Conservation (phyloP, 2,888 invertebrate genomes). For the Agriotes lineatus region DNA sequence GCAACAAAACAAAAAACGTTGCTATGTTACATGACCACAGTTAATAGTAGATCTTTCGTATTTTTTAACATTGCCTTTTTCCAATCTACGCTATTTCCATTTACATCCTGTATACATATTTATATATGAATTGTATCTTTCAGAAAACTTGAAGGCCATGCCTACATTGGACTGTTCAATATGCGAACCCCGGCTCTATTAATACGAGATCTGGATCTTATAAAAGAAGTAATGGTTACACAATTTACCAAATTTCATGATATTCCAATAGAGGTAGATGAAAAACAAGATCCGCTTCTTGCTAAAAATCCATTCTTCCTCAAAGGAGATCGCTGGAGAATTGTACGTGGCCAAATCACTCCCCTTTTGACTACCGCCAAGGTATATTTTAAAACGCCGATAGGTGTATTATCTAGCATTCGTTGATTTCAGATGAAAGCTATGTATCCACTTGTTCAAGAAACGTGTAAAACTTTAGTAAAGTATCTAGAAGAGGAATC, state of each 20-base stretch:
- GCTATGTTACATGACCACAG: too few relatives aligned
- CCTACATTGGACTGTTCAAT: slow-evolving; percentile 60
- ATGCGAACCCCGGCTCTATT: slow-evolving; percentile 54
- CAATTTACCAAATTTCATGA: slow-evolving; percentile 60
- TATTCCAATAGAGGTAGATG: slow-evolving; percentile 60
- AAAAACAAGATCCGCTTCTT: slow-evolving; percentile 65
- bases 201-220: slow-evolving; percentile 58
- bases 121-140: too few relatives aligned
- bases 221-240: slow-evolving; percentile 56
- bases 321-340: slow-evolving; percentile 67
- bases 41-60: too few relatives aligned
- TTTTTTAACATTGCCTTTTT: too few relatives aligned
- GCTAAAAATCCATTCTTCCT: slow-evolving; percentile 66
- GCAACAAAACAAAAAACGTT: too few relatives aligned
- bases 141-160: slow-evolving; percentile 56
- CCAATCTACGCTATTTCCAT: too few relatives aligned
- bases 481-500: slow-evolving; percentile 46
- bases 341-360: slow-evolving; percentile 65
- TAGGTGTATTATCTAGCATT: too few relatives aligned
- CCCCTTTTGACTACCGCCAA: slow-evolving; percentile 49
- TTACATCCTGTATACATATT: too few relatives aligned
- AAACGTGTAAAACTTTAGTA: slow-evolving; percentile 62
- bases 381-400: too few relatives aligned
- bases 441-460: slow-evolving; percentile 66
- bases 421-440: slow-evolving; percentile 66